Evolutionary conservation across 2,797 vertebrate species (phyloP).

Genomic region (Cirrhinus molitorella): DNA sequence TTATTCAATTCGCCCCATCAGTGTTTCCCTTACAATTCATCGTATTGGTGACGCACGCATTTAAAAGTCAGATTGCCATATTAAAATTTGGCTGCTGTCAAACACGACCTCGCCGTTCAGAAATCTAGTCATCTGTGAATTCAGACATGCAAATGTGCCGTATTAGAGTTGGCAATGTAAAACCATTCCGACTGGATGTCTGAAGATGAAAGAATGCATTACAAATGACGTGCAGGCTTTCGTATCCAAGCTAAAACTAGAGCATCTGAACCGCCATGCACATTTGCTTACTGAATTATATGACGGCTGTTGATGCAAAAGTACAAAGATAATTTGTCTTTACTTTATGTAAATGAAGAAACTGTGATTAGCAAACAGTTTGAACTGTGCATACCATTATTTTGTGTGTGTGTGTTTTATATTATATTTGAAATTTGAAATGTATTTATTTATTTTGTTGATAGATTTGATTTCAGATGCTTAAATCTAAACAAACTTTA

Average conservation of each 20-base stretch:
- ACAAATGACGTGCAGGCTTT: conserved; percentile 43
- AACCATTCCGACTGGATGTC: conserved; percentile 45
- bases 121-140: conserved; percentile 58
- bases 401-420: background rate
- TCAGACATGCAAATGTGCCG: conserved; percentile 61
- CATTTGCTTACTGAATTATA: conserved; percentile 10
- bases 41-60: conserved; percentile 50
- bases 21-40: conserved; percentile 59
- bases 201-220: conserved; percentile 50
- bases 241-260: conserved; percentile 23
- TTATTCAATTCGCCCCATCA: conserved; percentile 57
- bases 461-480: background rate
- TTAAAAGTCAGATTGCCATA: conserved; percentile 62
- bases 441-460: background rate
- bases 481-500: no score
- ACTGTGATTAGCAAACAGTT: background rate
- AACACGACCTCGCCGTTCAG: conserved; percentile 54
- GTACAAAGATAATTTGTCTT: background rate
- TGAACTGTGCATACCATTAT: background rate
- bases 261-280: conserved; percentile 36
- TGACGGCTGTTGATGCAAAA: conserved; percentile 8
- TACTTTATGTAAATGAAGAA: background rate
- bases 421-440: background rate
- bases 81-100: conserved; percentile 61
- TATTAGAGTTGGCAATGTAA: conserved; percentile 52